Evolutionary conservation across 2,888 invertebrate species (phyloP).

Genomic region (Eristalis pertinax): DNA sequence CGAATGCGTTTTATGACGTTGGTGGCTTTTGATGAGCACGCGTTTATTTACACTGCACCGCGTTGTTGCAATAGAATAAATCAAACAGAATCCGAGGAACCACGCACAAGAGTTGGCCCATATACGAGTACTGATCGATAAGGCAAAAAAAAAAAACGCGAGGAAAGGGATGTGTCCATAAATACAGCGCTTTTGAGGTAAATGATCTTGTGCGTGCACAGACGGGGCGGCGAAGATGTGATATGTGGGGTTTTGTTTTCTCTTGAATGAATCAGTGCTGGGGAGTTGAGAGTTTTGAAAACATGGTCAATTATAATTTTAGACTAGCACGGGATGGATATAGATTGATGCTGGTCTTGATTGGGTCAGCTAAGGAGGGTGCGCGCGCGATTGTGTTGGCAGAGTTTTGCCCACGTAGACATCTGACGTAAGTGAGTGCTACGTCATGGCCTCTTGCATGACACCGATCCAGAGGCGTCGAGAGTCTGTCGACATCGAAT

Average conservation of each 20-base stretch:
- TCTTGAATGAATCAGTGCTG: not conserved
- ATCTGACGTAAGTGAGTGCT: not conserved
- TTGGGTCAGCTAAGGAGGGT: not conserved
- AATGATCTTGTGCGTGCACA: not conserved
- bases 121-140: not conserved
- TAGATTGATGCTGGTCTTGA: not conserved
- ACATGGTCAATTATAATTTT: not conserved
- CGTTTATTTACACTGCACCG: constrained; percentile 35
- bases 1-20: constrained; percentile 38
- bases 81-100: constrained; percentile 29
- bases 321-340: not conserved
- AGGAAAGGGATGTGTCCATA: constrained; percentile 34
- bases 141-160: not conserved
- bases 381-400: not conserved
- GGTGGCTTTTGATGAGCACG: constrained; percentile 29
- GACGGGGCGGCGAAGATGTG: not conserved
- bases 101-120: not conserved
- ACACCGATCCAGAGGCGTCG: not conserved
- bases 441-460: not conserved
- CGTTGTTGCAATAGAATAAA: constrained; percentile 35
- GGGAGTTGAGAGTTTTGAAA: not conserved
- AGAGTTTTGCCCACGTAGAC: not conserved
- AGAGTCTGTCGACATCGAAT: not conserved
- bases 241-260: not conserved
- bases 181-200: not conserved